Base-by-base conservation (phyloP, 53 echinoderm and acorn worm genomes). In the Hippasteria phrygiana region DNA sequence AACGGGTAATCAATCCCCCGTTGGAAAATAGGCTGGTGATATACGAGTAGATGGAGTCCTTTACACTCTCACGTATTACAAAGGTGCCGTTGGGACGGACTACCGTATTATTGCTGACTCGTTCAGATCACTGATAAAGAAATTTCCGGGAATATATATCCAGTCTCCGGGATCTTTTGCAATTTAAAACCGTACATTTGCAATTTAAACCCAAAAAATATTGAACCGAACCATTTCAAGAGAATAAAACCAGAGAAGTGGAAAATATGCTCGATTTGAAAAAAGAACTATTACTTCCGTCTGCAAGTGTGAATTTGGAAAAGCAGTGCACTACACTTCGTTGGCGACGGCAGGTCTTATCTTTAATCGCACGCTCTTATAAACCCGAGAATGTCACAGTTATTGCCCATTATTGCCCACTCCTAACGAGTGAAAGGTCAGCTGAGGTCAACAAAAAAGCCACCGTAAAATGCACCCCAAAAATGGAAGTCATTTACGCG, bases 331-430 rank as follows among this genome's bases (percentile, higher is more conserved):
- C 56, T 39, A 62, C 10, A 32, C 34, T 34, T 50, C 3, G 29
- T 35, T 70, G 85, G 85, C 85, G 85, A 85, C 85, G 71, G 28
- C 22, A 53, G 71, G 70, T 54, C 85, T 85, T 85, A 85, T 85
- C 85, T 70, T 33, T 50, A 51, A 85, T 85, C 85, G 85, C 70
- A 51, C 26, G 41, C 65, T 50, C 51, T 69, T 85, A 53, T 50
- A 34, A 69, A 71, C 8, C 35, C 7, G 24, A 50, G 31, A 69
- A 85, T 85, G 85, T 36, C 85, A 85, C 85, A 69, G 85, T 85
- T 85, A 85, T 85, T 70, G 85, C 37, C 85, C 70, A 70, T 71
- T 85, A 85, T 85, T 85, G 53, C 85, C 71, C 53, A 47, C 85
- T 85, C 47, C 47, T 51, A 85, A 85, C 71, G 50, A 69, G 50